Conservation (phyloP, 2,797 vertebrate genomes). For the Phalloptychus januarius region DNA sequence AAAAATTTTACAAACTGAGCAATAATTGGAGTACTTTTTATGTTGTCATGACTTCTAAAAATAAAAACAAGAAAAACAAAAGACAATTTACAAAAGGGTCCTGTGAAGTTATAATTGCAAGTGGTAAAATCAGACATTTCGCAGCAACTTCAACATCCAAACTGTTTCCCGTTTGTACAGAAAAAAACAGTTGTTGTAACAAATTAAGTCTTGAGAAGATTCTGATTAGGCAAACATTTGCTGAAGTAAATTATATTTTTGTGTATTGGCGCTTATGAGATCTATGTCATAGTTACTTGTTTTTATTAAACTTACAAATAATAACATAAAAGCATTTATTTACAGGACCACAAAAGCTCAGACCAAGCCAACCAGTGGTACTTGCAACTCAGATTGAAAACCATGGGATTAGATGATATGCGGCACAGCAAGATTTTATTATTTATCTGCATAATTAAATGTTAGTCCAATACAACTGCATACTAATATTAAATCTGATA, state of each 20-base stretch:
- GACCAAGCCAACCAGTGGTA: not conserved
- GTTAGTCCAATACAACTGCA: not conserved
- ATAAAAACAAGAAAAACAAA: not conserved
- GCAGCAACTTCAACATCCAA: not conserved
- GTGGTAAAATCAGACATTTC: not conserved
- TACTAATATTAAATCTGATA: not conserved
- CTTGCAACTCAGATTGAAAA: not conserved
- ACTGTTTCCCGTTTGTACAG: not conserved
- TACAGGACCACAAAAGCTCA: not conserved
- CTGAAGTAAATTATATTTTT: not conserved
- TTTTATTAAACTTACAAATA: not conserved
- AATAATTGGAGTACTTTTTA: not conserved
- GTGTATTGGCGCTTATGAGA: not conserved
- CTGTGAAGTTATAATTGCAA: not conserved
- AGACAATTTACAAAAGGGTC: not conserved
- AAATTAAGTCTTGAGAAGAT: not conserved
- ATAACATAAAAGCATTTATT: not conserved
- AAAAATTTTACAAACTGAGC: not conserved
- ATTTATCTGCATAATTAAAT: slow-evolving; percentile 16
- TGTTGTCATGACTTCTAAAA: not conserved
- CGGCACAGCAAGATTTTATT: not conserved
- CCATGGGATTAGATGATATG: not conserved
- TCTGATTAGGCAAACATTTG: not conserved
- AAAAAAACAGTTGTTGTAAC: not conserved
- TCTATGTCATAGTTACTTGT: not conserved